A percentile compares a stretch with the other conserved stretches of the same genome.
These are phyloP conservation scores for Lasioglossum leucozonium DNA, from an alignment of 2,888 invertebrate genomes.

Conservation along the genomic window DNA sequence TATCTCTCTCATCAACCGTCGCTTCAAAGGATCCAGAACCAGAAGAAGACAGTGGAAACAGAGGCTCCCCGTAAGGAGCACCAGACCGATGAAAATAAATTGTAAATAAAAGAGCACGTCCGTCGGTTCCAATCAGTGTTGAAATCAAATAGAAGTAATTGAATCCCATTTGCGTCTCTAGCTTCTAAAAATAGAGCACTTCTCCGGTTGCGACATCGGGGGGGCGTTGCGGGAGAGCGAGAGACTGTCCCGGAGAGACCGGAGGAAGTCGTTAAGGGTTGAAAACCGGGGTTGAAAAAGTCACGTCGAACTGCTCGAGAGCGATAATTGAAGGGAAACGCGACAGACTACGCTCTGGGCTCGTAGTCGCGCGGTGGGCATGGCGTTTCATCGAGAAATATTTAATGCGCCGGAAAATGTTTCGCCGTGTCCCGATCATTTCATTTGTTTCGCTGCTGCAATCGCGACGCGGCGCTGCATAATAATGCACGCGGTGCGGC, in stretches of 20 bases:
- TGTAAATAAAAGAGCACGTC: not conserved
- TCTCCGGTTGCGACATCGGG: not conserved
- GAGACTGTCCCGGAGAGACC: not conserved
- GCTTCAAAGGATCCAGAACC: not conserved
- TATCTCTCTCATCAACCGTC: not conserved
- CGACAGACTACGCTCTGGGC: too few relatives aligned
- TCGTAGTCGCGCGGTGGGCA: too few relatives aligned
- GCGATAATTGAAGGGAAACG: constrained; percentile 34
- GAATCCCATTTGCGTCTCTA: not conserved
- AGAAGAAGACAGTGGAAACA: not conserved
- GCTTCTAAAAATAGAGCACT: constrained; percentile 6
- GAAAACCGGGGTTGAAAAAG: constrained; percentile 14
- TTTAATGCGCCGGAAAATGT: constrained; percentile 43
- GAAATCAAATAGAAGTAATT: constrained; percentile 7
- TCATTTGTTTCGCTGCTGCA: constrained; percentile 40
- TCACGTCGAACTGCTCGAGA: constrained; percentile 7
- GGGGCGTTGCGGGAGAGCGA: not conserved
- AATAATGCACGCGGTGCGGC: constrained; percentile 33
- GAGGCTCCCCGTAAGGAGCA: not conserved
- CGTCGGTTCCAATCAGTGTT: not conserved
- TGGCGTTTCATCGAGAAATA: constrained; percentile 29
- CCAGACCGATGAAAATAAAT: not conserved
- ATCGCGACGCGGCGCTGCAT: constrained; percentile 44
- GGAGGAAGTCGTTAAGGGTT: constrained; percentile 1
- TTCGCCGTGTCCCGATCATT: constrained; percentile 23